Evolutionary conservation across 2,888 invertebrate species (phyloP).

Genomic region (Tubiluchus corallicola): DNA sequence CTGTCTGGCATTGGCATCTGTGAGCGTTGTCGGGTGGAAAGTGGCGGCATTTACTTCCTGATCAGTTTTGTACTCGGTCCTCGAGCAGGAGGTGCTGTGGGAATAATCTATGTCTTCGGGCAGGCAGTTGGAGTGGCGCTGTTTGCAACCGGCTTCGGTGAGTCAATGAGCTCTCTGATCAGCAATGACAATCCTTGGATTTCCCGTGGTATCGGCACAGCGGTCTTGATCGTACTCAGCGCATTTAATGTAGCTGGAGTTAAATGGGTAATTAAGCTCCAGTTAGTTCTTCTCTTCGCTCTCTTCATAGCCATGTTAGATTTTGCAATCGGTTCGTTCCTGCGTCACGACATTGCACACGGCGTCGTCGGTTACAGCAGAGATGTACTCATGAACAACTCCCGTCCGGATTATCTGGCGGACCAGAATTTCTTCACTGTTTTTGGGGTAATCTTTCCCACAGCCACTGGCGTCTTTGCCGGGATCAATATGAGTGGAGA

Average conservation of each 20-base stretch:
- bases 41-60: constrained; percentile 93
- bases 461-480: constrained; percentile 85
- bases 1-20: constrained; percentile 89
- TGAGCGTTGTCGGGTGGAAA: constrained; percentile 79
- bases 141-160: constrained; percentile 89
- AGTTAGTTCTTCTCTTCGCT: constrained; percentile 66
- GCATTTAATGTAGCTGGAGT: constrained; percentile 87
- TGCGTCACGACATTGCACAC: constrained; percentile 71
- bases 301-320: no score
- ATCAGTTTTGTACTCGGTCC: constrained; percentile 84
- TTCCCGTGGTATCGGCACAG: constrained; percentile 65
- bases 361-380: constrained; percentile 75
- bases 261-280: constrained; percentile 90
- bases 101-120: constrained; percentile 85
- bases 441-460: constrained; percentile 93
- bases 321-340: constrained; percentile 82
- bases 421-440: constrained; percentile 84
- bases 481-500: constrained; percentile 99
- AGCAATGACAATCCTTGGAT: constrained; percentile 50
- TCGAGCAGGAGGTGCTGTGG: constrained; percentile 75
- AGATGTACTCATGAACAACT: constrained; percentile 57
- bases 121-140: constrained; percentile 92
- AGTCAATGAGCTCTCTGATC: constrained; percentile 74
- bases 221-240: constrained; percentile 64
- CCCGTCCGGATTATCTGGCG: constrained; percentile 54